Conservation (phyloP, 2,113 vertebrate genomes). For the Takifugu bimaculatus region DNA sequence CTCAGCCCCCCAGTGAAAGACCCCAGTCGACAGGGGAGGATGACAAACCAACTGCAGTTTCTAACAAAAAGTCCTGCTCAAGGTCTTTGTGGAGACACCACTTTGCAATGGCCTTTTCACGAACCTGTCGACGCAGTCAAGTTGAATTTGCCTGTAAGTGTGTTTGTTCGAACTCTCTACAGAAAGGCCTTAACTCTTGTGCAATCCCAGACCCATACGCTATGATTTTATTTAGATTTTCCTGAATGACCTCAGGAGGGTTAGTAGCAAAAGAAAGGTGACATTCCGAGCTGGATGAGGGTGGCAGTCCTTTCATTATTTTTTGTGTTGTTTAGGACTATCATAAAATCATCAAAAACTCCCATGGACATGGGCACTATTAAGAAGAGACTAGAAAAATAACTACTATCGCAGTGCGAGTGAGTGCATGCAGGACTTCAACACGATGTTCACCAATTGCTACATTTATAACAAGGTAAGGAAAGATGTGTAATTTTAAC, state of each 20-base stretch:
- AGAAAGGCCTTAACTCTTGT: too few relatives aligned
- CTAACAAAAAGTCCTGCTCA: constrained; percentile 88
- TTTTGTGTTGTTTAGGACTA: constrained; percentile 78
- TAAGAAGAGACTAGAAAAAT: constrained; percentile 85
- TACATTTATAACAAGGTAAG: constrained; percentile 95
- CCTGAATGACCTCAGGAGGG: too few relatives aligned
- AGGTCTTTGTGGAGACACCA: constrained; percentile 91
- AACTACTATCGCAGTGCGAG: constrained; percentile 86
- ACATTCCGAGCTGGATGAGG: background rate
- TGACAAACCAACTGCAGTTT: constrained; percentile 92
- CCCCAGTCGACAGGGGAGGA: constrained; percentile 79
- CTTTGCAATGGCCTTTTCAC: constrained; percentile 91
- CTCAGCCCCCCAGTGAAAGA: constrained; percentile 78
- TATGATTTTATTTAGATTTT: too few relatives aligned
- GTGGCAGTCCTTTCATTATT: background rate
- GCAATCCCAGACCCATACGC: too few relatives aligned
- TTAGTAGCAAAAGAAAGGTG: background rate
- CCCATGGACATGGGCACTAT: constrained; percentile 97
- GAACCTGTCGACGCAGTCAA: constrained; percentile 87
- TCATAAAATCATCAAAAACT: constrained; percentile 93
- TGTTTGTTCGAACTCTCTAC: background rate
- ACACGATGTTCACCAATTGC: constrained; percentile 97
- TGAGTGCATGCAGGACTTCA: constrained; percentile 96
- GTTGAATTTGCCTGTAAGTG: constrained; percentile 84
- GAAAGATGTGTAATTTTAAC: background rate